Evolutionary conservation across 2,888 invertebrate species (phyloP).

Genomic region (Uropetala carovei): DNA sequence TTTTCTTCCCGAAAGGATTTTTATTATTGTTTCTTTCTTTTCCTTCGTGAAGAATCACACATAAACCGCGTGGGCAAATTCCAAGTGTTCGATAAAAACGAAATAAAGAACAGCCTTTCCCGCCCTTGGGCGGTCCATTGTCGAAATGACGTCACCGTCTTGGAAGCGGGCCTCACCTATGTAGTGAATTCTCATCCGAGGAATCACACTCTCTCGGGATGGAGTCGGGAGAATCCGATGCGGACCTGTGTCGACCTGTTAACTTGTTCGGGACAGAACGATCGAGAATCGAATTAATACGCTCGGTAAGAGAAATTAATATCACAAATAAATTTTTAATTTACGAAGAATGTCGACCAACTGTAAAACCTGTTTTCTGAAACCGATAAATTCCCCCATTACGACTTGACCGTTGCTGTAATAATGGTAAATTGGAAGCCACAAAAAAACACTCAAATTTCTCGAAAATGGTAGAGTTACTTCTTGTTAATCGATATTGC

Average conservation of each 20-base stretch:
- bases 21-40: too few relatives aligned
- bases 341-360: too few relatives aligned
- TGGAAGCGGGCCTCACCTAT: slow-evolving; percentile 45
- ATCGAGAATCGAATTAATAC: background rate
- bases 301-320: background rate
- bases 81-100: too few relatives aligned
- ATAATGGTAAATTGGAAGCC: too few relatives aligned
- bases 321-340: too few relatives aligned
- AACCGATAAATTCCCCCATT: too few relatives aligned
- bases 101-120: background rate
- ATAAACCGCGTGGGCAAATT: too few relatives aligned
- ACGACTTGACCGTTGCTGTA: too few relatives aligned
- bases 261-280: background rate
- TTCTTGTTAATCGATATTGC: too few relatives aligned
- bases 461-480: background rate
- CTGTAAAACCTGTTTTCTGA: too few relatives aligned
- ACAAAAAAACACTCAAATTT: background rate
- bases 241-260: background rate
- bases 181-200: slow-evolving; percentile 24
- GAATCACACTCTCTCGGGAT: background rate
- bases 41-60: too few relatives aligned
- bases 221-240: background rate
- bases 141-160: slow-evolving; percentile 8
- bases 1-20: too few relatives aligned
- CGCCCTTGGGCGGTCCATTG: background rate